Evolutionary conservation across 1,140 invertebrate genomes (phyloP), one percentile per base, ranked within the genome.

Genomic region (Lutraria rhynchaena): DNA sequence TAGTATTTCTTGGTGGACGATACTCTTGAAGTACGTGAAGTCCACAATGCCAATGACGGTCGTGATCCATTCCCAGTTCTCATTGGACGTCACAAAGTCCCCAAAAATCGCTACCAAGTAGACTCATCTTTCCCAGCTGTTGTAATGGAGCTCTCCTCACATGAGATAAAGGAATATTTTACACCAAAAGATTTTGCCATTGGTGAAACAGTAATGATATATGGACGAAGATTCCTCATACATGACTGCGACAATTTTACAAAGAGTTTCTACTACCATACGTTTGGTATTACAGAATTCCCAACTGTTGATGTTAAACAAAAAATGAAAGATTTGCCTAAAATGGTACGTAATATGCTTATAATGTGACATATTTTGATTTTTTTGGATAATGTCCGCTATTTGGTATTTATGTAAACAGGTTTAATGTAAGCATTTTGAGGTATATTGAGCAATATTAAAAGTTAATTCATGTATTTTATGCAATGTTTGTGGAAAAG

Each of bases 231-330:
- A 41, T 96, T 97, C 90, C 92, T 97, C 0, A 90, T 98, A 3
- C 95, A 94, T 82, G 96, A 97, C 88, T 96, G 96, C 87, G 96
- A 97, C 87, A 86, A 93, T 11, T 96, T 96, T 88, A 97, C 96
- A 0, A 94, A 96, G 87, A 94, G 94, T 76, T 97, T 96, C 90
- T 98, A 97, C 90, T 94, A 95, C 83, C 94, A 94, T 41, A 94
- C 93, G 90, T 92, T 90, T 93, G 91, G 92, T 82, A 82, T 92
- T 73, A 89, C 91, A 65, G 87, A 94, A 86, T 92, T 93, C 90
- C 60, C 83, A 41, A 58, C 91, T 31, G 85, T 93, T 35, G 91
- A 92, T 76, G 87, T 92, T 0, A 84, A 89, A 69, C 86, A 86
- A 22, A 75, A 81, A 65, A 35, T 76, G 29, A 90, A 87, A 73